Evolutionary conservation across 2,797 vertebrate species (phyloP), one percentile per base, ranked within the genome.

Genomic region (Bryconaethiops microstoma): DNA sequence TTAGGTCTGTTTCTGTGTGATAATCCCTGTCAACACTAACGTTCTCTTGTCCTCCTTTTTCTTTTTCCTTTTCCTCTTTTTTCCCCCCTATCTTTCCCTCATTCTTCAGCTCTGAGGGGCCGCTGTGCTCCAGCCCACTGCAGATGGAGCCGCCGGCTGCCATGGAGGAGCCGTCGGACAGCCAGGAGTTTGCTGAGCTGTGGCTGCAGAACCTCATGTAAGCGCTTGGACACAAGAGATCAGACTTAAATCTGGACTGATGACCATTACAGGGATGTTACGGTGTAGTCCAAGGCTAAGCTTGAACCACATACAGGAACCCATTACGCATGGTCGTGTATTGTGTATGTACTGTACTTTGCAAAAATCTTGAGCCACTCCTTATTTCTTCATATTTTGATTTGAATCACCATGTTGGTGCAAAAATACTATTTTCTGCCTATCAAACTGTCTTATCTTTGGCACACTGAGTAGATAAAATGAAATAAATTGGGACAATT

Each of bases 141-240:
- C 63, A 21, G 65, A 63, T 35, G 60, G 60, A 63, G 57, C 57
- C 19, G 10, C 29, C 7, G 62, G 21, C 40, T 21, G 65, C 74
- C 82, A 81, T 81, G 62, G 71, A 65, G 10, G 74, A 77, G 16
- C 60, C 40, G 39, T 13, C 79, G 25, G 79, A 75, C 13, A 93
- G 91, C 76, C 91, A 94, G 73, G 92, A 93, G 64, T 92, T 93
- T 0, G 95, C 94, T 69, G 85, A 88, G 23, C 86, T 91, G 16
- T 87, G 86, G 86, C 74, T 91, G 0, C 93, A 92, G 91, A 91
- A 85, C 7, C 74, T 88, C 7, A 79, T 88, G 90, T 90, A 77
- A 89, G 88, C 88, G 23, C 25, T 29, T 1, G 7, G 35, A 19
- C 17, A 0, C 14, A 0, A 25, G 57, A 16, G 59, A 48, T 8